These are phyloP conservation scores for Cygnus buccinator DNA, from an alignment of 2,113 vertebrate species.

Conservation along the genomic window DNA sequence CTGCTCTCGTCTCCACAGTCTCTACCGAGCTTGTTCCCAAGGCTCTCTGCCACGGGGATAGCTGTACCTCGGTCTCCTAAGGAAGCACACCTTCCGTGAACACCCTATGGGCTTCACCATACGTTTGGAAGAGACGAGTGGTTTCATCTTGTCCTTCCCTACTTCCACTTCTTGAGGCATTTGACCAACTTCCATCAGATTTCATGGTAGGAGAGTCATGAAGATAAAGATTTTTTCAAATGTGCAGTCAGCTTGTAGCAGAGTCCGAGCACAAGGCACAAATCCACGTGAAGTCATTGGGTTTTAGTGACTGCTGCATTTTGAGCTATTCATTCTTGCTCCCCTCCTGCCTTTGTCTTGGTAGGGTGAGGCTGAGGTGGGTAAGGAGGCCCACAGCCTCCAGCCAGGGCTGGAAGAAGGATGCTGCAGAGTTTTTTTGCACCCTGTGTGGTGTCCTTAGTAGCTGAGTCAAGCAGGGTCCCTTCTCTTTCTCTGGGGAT, in stretches of 20 bases:
- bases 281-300: neutral
- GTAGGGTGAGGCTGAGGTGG: neutral
- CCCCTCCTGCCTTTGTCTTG: neutral
- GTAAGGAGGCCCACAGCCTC: neutral
- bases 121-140: neutral
- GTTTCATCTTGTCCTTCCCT: neutral
- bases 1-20: neutral
- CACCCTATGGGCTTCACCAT: neutral
- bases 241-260: neutral
- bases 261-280: neutral
- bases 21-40: neutral
- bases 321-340: fast-evolving
- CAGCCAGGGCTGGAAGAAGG: neutral
- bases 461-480: neutral
- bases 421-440: neutral
- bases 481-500: neutral
- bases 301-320: neutral
- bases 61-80: neutral
- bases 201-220: neutral
- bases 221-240: neutral
- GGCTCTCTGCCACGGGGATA: neutral
- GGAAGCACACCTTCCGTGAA: neutral
- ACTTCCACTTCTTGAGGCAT: neutral
- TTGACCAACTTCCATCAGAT: neutral
- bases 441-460: neutral